phyloP scores from a whole-genome alignment of 2,797 vertebrate genomes.

The Argentina silus region DNA sequence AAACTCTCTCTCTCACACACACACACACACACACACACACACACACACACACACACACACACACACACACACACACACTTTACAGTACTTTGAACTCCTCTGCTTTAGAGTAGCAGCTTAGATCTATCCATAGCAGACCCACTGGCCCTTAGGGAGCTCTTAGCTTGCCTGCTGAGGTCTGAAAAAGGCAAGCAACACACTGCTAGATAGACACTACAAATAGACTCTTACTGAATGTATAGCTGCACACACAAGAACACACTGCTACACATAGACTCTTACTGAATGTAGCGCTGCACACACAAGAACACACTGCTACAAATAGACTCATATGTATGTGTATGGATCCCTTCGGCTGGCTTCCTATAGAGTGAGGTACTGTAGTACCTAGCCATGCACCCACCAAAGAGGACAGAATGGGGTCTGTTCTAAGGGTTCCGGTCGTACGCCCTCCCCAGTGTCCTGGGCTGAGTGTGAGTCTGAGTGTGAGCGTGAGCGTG shows the following conservation, averaged over 20 bases:
- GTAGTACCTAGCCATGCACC: too few species aligned
- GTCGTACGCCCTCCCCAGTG: too few species aligned
- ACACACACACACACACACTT: constrained; percentile 1
- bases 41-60: constrained; percentile 13
- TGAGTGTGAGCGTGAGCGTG: background rate
- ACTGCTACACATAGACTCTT: background rate
- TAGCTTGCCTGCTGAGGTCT: background rate
- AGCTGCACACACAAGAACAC: too few species aligned
- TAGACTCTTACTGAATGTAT: too few species aligned
- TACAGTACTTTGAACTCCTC: too few species aligned
- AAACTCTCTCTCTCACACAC: too few species aligned
- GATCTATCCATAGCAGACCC: background rate
- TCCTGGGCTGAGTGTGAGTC: background rate
- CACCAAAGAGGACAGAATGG: too few species aligned
- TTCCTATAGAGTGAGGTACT: too few species aligned
- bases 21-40: constrained; percentile 1
- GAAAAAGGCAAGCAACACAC: background rate
- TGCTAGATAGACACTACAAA: background rate
- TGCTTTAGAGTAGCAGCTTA: constrained; percentile 8
- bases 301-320: background rate
- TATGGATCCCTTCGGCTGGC: too few species aligned
- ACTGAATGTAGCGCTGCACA: background rate
- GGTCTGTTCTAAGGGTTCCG: too few species aligned
- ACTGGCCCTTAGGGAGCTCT: background rate
- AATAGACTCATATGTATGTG: background rate